Conservation (phyloP, 2,797 vertebrate genomes). For the Sternotherus odoratus region DNA sequence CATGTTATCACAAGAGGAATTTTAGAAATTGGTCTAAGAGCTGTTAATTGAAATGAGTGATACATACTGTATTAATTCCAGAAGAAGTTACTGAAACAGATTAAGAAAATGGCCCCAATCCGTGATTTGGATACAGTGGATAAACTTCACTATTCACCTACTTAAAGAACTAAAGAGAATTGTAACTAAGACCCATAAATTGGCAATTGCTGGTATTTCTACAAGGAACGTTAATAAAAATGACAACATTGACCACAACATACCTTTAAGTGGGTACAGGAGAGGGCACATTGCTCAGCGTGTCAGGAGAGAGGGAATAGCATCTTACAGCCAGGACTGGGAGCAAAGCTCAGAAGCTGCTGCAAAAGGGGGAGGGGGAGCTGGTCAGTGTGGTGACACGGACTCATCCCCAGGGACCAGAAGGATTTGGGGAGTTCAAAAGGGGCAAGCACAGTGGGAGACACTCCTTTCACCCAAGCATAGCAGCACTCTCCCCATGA, state of each 20-base stretch:
- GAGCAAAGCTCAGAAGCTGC: no score
- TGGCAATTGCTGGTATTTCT: fast-evolving
- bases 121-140: background rate
- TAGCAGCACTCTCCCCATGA: no score
- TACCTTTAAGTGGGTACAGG: no score
- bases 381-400: no score
- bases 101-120: background rate
- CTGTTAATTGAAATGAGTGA: background rate
- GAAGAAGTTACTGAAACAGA: background rate
- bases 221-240: background rate
- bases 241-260: background rate
- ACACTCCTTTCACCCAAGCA: no score
- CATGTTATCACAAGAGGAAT: fast-evolving
- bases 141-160: background rate
- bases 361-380: no score
- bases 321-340: no score
- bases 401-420: no score
- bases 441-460: no score
- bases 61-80: background rate
- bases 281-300: no score
- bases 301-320: no score
- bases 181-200: background rate
- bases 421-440: no score
- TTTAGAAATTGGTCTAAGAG: background rate
- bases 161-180: fast-evolving